Conservation (phyloP, 2,888 invertebrate genomes). For the Bruchidius siliquastri region DNA sequence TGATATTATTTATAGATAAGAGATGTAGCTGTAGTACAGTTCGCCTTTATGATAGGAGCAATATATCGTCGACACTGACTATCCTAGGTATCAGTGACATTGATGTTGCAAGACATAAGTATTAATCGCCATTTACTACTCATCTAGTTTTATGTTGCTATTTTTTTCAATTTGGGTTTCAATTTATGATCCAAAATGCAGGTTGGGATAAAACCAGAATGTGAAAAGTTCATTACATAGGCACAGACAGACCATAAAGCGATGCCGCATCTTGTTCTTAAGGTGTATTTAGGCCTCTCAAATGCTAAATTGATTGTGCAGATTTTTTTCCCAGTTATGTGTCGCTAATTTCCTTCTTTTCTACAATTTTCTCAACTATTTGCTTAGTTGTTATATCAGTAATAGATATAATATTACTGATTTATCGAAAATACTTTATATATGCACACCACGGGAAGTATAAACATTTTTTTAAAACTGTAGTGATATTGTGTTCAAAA, state of each 20-base stretch:
- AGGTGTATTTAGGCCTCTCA: conserved; percentile 43
- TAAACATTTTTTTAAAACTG: background rate
- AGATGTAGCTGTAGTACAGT: too few species aligned
- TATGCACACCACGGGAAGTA: background rate
- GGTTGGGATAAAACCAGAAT: too few species aligned
- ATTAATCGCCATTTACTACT: too few species aligned
- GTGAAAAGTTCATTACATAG: too few species aligned
- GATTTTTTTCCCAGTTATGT: background rate
- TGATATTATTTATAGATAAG: too few species aligned
- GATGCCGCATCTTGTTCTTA: conserved; percentile 1
- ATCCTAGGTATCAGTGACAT: too few species aligned
- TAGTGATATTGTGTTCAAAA: background rate
- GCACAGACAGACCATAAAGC: background rate
- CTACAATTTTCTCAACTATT: background rate
- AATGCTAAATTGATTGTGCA: conserved; percentile 10
- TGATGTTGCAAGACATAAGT: too few species aligned
- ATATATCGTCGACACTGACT: too few species aligned
- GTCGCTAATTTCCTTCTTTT: background rate
- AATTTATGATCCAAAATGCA: too few species aligned
- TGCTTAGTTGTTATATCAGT: background rate
- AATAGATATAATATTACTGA: background rate
- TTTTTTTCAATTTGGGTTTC: too few species aligned
- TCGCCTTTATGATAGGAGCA: too few species aligned
- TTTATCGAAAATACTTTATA: background rate
- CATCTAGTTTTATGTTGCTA: too few species aligned